These are phyloP conservation scores for Lepus timidus DNA, from an alignment of 2,113 vertebrate genomes.

Conservation along the genomic window DNA sequence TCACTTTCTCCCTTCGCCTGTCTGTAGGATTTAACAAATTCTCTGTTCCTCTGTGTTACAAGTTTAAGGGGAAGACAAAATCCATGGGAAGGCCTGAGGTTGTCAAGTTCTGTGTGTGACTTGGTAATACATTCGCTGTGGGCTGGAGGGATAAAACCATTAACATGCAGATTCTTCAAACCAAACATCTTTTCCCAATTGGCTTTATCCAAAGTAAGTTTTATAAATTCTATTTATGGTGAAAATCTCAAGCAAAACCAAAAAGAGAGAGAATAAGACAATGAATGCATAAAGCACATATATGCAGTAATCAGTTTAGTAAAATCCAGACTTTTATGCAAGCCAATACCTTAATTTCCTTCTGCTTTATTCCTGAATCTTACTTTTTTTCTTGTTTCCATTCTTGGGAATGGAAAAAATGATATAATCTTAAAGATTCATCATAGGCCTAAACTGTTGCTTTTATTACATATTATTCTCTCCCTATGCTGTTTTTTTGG, in stretches of 20 bases:
- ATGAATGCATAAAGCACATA: neutral
- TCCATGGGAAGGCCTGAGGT: neutral
- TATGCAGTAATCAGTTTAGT: neutral
- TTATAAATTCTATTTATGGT: constrained; percentile 32
- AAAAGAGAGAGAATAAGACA: constrained; percentile 32
- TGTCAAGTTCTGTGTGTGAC: neutral
- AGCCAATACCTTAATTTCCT: constrained; percentile 33
- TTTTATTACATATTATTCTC: neutral
- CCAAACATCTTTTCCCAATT: constrained; percentile 20
- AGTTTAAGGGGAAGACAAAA: neutral
- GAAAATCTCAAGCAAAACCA: constrained; percentile 20
- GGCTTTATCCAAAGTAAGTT: neutral
- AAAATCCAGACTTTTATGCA: constrained; percentile 8
- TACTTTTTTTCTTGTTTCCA: constrained; percentile 41
- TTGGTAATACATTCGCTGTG: neutral
- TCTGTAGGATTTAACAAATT: neutral
- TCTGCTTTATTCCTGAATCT: neutral
- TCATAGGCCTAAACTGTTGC: neutral
- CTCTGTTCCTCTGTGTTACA: neutral
- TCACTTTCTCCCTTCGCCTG: neutral
- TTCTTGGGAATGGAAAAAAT: neutral
- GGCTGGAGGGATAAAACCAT: neutral
- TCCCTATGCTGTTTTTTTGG: neutral
- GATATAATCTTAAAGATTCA: constrained; percentile 30
- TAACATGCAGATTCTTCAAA: neutral